Percentiles rank a stretch among this genome's conserved stretches.
Conservation (phyloP, 2,888 invertebrate species). For the Thelaira solivaga region DNA sequence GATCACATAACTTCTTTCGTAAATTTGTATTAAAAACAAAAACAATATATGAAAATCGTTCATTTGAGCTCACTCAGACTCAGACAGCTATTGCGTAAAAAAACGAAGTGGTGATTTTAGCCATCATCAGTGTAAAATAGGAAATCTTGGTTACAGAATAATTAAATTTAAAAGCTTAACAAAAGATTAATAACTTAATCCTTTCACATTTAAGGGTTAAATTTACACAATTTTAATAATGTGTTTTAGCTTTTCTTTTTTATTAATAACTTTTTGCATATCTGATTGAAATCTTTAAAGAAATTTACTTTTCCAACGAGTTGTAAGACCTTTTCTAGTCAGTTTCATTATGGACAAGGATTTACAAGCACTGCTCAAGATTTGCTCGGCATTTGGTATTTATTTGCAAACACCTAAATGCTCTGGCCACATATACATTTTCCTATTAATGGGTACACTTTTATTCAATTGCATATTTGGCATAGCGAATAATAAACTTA, state of each 20-base stretch:
- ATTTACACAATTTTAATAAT: not conserved
- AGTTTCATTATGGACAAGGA: conserved; percentile 28
- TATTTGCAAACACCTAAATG: not conserved
- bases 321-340: not conserved
- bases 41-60: no score
- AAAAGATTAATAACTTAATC: not conserved
- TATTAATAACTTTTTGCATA: conserved; percentile 27
- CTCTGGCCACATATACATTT: conserved; percentile 20
- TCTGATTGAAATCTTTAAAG: conserved; percentile 11
- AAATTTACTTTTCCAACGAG: not conserved
- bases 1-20: no score
- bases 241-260: not conserved
- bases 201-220: not conserved
- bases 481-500: conserved; percentile 11
- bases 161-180: no score
- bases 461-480: conserved; percentile 26
- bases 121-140: no score
- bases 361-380: conserved; percentile 25
- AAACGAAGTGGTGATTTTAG: no score
- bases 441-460: not conserved
- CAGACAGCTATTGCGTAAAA: no score
- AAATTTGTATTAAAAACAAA: no score
- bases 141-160: no score
- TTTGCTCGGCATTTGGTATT: conserved; percentile 54
- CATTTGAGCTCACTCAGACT: no score